These are phyloP conservation scores for Abramis brama DNA, from an alignment of 2,113 vertebrate genomes.

Conservation along the genomic window DNA sequence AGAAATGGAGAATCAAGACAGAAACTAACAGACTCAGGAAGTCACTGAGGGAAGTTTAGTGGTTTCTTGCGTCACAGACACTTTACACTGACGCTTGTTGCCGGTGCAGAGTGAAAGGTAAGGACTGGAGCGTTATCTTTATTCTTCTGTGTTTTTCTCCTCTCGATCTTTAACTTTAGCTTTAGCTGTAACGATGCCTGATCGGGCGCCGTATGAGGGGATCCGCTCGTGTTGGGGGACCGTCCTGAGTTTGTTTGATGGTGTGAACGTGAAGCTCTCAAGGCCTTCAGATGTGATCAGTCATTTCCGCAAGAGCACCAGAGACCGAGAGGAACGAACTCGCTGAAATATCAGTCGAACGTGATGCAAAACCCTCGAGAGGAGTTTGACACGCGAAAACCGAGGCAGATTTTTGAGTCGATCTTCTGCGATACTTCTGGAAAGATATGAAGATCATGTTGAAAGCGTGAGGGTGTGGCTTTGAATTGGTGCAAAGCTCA, in stretches of 20 bases:
- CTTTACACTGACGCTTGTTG: constrained; percentile 68
- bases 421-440: constrained; percentile 24
- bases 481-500: constrained; percentile 59
- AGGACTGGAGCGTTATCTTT: constrained; percentile 55
- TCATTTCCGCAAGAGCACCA: constrained; percentile 55
- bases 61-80: constrained; percentile 81
- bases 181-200: not conserved
- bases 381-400: not conserved
- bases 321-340: constrained; percentile 33
- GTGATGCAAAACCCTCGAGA: not conserved
- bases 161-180: constrained; percentile 18
- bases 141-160: constrained; percentile 41
- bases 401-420: not conserved
- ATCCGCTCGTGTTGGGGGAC: not conserved
- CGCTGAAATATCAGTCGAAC: not conserved
- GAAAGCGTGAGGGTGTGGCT: constrained; percentile 75
- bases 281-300: constrained; percentile 46
- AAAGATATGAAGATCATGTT: constrained; percentile 49
- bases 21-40: constrained; percentile 76
- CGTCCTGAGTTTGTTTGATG: constrained; percentile 27
- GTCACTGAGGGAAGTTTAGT: constrained; percentile 80
- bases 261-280: constrained; percentile 32
- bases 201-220: not conserved
- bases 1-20: constrained; percentile 56
- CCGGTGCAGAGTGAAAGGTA: constrained; percentile 75